Conservation (phyloP, 2,797 vertebrate species). For the Aselliscus stoliczkanus region DNA sequence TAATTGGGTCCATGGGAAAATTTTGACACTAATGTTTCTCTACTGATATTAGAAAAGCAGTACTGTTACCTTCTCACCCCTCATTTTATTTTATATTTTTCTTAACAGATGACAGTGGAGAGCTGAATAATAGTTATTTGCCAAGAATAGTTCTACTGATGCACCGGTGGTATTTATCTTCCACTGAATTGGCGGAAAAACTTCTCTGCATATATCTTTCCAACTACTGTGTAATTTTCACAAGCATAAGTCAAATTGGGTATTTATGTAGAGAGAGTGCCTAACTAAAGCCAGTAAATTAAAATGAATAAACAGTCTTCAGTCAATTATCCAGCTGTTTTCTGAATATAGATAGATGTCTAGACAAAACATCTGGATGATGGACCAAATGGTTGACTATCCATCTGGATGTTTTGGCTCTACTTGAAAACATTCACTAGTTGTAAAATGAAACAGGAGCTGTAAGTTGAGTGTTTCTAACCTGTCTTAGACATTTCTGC, state of each 20-base stretch:
- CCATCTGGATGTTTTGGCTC: constrained; percentile 19
- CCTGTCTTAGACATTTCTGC: neutral
- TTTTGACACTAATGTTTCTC: neutral
- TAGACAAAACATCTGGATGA: constrained; percentile 45
- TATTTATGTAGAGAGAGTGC: constrained; percentile 10
- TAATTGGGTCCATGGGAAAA: neutral
- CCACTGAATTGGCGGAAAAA: constrained; percentile 92
- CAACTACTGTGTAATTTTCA: constrained; percentile 24
- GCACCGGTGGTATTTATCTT: constrained; percentile 96
- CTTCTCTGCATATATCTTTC: constrained; percentile 95
- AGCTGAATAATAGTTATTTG: constrained; percentile 84
- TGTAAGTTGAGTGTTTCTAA: neutral
- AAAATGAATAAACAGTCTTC: constrained; percentile 23
- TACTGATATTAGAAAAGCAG: neutral
- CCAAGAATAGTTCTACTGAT: constrained; percentile 94
- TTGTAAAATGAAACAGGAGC: constrained; percentile 21
- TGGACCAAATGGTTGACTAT: neutral
- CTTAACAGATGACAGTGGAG: constrained; percentile 89
- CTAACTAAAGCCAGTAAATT: constrained; percentile 31
- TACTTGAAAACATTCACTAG: neutral
- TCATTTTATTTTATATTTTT: constrained; percentile 58
- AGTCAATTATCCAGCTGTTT: constrained; percentile 36
- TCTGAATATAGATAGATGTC: constrained; percentile 6
- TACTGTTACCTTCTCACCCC: neutral
- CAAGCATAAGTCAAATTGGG: constrained; percentile 26